Percentiles rank a stretch among this genome's conserved stretches.
Conservation (phyloP, 2,888 invertebrate species). For the Torymus tubicola region DNA sequence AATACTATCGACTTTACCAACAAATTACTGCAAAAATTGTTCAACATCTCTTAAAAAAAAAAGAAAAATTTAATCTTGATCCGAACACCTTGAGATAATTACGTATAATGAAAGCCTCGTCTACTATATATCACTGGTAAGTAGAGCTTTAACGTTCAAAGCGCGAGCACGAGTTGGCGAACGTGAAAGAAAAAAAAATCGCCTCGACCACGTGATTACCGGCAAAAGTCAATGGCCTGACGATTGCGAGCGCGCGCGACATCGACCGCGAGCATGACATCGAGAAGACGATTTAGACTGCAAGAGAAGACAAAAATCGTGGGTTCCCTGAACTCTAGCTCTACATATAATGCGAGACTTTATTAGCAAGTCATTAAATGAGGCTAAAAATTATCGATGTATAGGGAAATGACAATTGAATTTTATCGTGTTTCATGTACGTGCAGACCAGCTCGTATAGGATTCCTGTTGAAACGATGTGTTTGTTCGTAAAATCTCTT, state of each 20-base stretch:
- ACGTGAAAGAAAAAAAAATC: background rate
- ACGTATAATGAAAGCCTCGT: no score
- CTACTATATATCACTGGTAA: background rate
- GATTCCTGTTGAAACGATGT: no score
- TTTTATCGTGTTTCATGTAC: conserved; percentile 7
- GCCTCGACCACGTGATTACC: conserved; percentile 2
- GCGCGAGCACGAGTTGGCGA: no score
- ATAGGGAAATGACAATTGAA: conserved; percentile 30
- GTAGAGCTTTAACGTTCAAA: background rate
- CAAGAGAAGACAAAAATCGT: background rate
- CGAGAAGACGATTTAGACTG: no score
- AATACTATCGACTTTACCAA: no score
- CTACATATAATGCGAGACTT: conserved; percentile 26
- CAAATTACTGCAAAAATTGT: no score
- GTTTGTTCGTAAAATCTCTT: no score
- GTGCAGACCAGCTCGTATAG: background rate
- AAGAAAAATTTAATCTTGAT: no score
- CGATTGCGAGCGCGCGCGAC: no score
- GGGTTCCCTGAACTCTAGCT: conserved; percentile 48
- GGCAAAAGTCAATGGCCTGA: conserved; percentile 19
- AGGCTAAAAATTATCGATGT: conserved; percentile 7
- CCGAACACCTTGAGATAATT: no score
- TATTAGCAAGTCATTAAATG: conserved; percentile 48
- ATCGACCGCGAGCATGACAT: background rate
- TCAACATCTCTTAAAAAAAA: no score